These are phyloP conservation scores for Merops nubicus DNA, from an alignment of 2,113 vertebrate genomes.

Conservation along the genomic window DNA sequence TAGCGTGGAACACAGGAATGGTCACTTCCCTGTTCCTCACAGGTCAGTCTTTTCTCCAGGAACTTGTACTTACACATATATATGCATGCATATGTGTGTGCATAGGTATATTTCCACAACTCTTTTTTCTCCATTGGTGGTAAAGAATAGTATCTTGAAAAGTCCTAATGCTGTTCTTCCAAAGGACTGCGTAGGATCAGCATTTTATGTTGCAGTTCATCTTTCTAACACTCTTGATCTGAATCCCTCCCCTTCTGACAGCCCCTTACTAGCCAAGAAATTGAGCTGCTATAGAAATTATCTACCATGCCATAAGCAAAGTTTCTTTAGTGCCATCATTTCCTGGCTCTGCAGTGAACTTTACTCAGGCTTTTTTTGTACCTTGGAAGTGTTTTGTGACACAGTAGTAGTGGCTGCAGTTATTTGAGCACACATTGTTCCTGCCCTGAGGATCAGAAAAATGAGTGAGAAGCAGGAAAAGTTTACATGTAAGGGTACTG, in stretches of 20 bases:
- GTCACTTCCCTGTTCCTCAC: not conserved
- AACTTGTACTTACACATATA: not conserved
- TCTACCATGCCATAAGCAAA: not conserved
- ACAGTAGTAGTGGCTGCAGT: not conserved
- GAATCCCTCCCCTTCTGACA: not conserved
- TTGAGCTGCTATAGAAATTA: not conserved
- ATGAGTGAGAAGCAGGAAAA: not conserved
- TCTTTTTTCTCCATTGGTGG: not conserved
- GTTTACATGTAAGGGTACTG: not conserved
- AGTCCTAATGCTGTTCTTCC: not conserved
- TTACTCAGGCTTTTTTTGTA: not conserved
- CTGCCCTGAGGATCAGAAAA: not conserved
- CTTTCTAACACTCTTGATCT: not conserved
- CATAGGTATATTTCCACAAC: not conserved
- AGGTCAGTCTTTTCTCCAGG: not conserved
- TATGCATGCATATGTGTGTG: not conserved
- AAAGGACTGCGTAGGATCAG: not conserved
- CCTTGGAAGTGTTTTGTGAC: not conserved
- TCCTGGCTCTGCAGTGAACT: not conserved
- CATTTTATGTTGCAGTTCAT: not conserved
- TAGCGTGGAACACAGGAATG: not conserved
- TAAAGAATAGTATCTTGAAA: not conserved
- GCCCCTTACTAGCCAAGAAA: not conserved
- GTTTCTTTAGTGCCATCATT: not conserved
- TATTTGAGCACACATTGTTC: not conserved